Base-by-base conservation (phyloP, 2,113 vertebrate species). In the Perca fluviatilis region DNA sequence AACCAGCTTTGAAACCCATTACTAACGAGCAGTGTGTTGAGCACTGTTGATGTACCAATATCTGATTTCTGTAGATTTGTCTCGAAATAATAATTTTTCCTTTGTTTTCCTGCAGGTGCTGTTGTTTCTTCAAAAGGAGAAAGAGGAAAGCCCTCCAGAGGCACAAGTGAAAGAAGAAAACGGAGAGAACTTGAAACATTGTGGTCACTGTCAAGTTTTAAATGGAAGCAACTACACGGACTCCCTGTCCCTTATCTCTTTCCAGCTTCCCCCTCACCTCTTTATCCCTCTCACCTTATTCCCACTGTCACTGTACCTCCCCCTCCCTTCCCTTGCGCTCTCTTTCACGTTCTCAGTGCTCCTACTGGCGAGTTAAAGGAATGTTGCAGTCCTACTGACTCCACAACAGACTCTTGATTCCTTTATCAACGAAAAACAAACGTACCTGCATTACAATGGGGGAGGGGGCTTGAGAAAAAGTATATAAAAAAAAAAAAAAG, bases 71-170 rank as follows among this genome's bases (percentile, higher is more conserved):
- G 6, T 47, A 7, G 60, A 25, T 25, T 9, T 2, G 30, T 75
- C 30, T 15, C 4, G 2, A 61, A 63, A 74, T 51, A 19, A 16
- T 30, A 16, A 21, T 40, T 8, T 63, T 21, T 6, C 1, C 13
- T 74, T 5, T 80, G 15, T 85, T 30, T 50, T 10, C 71, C 74
- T 60, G 6, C 91, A 99, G 98, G 96, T 99, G 98, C 97, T 99
- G 98, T 96, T 99, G 98, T 92, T 99, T 99, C 95, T 99, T 99
- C 93, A 99, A 99, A 89, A 96, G 98, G 82, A 96, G 97, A 92
- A 99, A 99, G 98, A 98, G 98, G 96, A 99, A 99, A 98, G 96
- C 96, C 12, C 95, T 97, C 82, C 98, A 98, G 93, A 96, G 98
- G 86, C 97, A 97, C 94, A 99, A 99, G 95, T 99, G 96, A 94